Evolutionary conservation across 2,797 vertebrate species (phyloP).

Genomic region (Onychomys leucogaster): DNA sequence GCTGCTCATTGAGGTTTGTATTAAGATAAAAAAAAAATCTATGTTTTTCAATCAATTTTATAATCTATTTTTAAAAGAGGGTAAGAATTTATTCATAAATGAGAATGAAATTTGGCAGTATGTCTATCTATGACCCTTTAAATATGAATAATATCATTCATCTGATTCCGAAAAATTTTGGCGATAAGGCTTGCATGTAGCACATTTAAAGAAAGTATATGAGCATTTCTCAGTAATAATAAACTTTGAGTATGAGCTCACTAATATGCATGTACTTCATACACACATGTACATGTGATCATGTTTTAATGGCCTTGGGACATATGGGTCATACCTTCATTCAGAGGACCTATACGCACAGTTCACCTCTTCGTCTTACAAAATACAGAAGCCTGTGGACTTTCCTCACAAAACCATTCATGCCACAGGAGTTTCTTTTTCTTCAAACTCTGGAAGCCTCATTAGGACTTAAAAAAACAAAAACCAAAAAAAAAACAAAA

Average conservation of each 20-base stretch:
- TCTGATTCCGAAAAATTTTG: not conserved
- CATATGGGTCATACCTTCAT: not conserved
- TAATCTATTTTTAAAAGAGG: not conserved
- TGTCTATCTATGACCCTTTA: not conserved
- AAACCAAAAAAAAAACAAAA: no score
- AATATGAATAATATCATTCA: not conserved
- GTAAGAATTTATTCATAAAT: not conserved
- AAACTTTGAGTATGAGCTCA: not conserved
- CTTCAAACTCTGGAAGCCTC: conserved; percentile 60
- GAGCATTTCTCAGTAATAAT: not conserved
- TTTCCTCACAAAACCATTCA: not conserved
- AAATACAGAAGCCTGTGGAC: not conserved
- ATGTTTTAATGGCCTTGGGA: conserved; percentile 20
- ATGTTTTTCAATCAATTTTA: not conserved
- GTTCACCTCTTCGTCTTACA: not conserved
- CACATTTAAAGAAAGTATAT: not conserved
- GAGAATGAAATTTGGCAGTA: not conserved
- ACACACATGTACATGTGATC: not conserved
- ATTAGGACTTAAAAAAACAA: conserved; percentile 18
- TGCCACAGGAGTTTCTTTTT: not conserved
- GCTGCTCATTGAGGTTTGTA: not conserved
- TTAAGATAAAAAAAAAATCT: not conserved
- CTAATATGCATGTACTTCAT: not conserved
- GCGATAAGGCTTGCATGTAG: not conserved
- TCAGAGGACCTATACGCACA: not conserved